Conservation (phyloP, 2,797 vertebrate genomes). For the Takifugu rubripes region DNA sequence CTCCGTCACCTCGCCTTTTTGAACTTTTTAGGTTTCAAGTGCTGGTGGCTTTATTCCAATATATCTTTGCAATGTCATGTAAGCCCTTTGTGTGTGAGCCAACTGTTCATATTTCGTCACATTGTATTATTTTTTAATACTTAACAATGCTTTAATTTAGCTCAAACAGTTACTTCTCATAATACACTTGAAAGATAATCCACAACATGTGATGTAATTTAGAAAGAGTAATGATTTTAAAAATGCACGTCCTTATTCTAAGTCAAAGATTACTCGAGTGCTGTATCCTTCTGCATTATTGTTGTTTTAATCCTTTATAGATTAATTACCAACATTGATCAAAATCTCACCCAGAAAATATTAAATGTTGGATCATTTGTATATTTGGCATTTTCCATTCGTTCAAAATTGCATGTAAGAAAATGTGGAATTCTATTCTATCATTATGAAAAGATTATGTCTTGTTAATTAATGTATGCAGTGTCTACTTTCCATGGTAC, state of each 20-base stretch:
- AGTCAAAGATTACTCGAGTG: too few relatives aligned
- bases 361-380: background rate
- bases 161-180: constrained; percentile 1
- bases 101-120: constrained; percentile 44
- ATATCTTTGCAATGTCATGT: constrained; percentile 19
- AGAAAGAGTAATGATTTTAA: too few relatives aligned
- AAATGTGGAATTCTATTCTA: background rate
- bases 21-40: constrained; percentile 10
- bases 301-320: too few relatives aligned
- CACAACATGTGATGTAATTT: too few relatives aligned
- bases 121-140: background rate
- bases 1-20: background rate
- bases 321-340: background rate
- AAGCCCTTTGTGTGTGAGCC: constrained; percentile 15
- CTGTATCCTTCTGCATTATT: background rate
- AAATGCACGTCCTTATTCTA: too few relatives aligned
- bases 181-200: background rate
- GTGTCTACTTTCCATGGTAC: background rate
- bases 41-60: constrained; percentile 20
- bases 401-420: background rate
- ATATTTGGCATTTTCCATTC: background rate
- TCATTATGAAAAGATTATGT: too few relatives aligned
- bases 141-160: constrained; percentile 1
- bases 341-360: constrained; percentile 1
- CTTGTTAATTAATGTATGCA: background rate